A percentile compares a stretch with the other conserved stretches of the same genome.
These are phyloP conservation scores for Dicycla oo DNA, from an alignment of 2,888 invertebrate species.

Conservation along the genomic window DNA sequence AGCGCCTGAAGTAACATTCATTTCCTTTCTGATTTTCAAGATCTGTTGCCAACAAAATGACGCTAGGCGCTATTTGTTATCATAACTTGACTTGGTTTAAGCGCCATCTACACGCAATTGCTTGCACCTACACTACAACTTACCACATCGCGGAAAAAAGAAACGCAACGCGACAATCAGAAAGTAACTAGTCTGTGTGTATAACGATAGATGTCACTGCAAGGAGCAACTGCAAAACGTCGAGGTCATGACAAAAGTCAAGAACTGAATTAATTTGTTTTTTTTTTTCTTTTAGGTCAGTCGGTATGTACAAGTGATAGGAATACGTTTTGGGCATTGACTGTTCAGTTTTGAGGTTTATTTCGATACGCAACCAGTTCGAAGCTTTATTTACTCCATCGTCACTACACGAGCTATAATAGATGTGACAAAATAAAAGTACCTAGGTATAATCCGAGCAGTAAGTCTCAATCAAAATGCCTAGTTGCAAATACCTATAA, in stretches of 20 bases:
- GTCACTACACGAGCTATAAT: not conserved
- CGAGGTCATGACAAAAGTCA: not conserved
- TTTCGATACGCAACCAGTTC: not conserved
- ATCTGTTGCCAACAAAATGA: not conserved
- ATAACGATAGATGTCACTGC: constrained; percentile 37
- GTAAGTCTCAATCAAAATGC: not conserved
- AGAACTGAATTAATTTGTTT: not conserved
- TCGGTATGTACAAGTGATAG: not conserved
- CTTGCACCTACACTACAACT: not conserved
- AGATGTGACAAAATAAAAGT: not conserved
- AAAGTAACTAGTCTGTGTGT: not conserved
- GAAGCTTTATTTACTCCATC: not conserved
- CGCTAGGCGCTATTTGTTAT: constrained; percentile 28
- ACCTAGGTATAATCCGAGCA: no score
- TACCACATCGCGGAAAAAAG: not conserved
- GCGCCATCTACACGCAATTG: constrained; percentile 38
- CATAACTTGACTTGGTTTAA: not conserved
- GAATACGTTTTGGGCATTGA: not conserved
- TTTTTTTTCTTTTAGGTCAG: no score
- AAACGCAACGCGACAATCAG: not conserved
- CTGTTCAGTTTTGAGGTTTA: not conserved
- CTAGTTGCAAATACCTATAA: not conserved
- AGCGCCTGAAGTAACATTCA: constrained; percentile 19
- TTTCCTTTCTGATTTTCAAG: not conserved
- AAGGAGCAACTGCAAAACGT: not conserved